Percentiles rank a stretch among this genome's conserved stretches.
phyloP scores from a whole-genome alignment of 2,797 vertebrate genomes.

The Falco naumanni region DNA sequence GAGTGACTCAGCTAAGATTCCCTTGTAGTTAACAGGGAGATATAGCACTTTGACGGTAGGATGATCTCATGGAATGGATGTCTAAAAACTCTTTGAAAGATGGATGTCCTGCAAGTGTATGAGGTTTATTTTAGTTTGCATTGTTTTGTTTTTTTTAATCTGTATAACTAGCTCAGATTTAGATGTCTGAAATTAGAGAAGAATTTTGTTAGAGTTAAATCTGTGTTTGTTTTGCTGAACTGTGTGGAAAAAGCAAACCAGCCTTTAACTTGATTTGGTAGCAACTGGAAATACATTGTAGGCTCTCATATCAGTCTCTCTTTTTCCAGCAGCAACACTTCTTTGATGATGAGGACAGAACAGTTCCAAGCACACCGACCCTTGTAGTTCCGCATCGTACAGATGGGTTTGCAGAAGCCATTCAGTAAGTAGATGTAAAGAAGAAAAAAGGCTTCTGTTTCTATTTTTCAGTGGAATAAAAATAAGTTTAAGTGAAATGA shows the following conservation, averaged over 20 bases:
- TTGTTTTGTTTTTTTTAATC: background rate
- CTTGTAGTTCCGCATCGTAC: conserved; percentile 90
- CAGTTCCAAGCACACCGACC: conserved; percentile 93
- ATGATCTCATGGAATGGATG: background rate
- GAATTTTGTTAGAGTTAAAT: background rate
- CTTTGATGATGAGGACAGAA: conserved; percentile 95
- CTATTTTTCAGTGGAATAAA: background rate
- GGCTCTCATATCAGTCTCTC: conserved; percentile 13
- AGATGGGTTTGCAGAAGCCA: conserved; percentile 92
- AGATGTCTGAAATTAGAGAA: background rate
- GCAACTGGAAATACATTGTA: background rate
- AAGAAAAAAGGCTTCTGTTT: background rate
- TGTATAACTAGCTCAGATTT: background rate
- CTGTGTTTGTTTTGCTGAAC: background rate
- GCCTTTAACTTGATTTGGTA: background rate
- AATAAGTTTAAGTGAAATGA: background rate
- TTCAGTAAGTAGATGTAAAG: conserved; percentile 85
- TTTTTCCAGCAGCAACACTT: conserved; percentile 86
- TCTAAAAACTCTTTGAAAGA: background rate
- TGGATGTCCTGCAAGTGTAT: background rate
- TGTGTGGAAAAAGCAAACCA: background rate
- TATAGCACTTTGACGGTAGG: background rate
- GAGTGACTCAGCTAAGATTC: background rate
- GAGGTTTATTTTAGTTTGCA: background rate
- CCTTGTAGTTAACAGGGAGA: background rate